Percentiles rank a stretch among this genome's conserved stretches.
Conservation (phyloP, 2,888 invertebrate species). For the Limnephilus auricula region DNA sequence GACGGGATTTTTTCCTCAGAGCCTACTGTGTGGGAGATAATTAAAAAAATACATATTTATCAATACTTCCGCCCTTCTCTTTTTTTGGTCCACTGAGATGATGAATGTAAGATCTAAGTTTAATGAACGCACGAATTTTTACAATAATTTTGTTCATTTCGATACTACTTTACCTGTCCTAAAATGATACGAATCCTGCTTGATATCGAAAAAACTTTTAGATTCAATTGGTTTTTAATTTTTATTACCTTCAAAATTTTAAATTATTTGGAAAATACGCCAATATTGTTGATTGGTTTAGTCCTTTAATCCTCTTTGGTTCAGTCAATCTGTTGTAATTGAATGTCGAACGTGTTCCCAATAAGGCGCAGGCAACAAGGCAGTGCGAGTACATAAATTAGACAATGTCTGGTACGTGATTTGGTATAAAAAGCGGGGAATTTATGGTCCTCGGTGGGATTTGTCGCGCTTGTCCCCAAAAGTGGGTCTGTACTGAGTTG, state of each 20-base stretch:
- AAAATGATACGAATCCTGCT: too few species aligned
- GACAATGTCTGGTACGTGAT: conserved; percentile 48
- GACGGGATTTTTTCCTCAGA: too few species aligned
- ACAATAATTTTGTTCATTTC: too few species aligned
- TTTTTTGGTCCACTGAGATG: too few species aligned
- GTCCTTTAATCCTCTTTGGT: too few species aligned
- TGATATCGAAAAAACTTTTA: not conserved
- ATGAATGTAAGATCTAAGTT: too few species aligned
- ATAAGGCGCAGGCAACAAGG: conserved; percentile 26
- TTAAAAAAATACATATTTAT: too few species aligned
- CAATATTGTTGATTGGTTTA: not conserved
- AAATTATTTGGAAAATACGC: not conserved
- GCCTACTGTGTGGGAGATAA: too few species aligned
- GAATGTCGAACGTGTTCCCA: conserved; percentile 30
- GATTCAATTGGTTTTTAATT: not conserved
- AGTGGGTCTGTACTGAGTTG: not conserved
- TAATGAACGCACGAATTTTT: too few species aligned
- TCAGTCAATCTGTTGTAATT: not conserved
- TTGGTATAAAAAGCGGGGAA: conserved; percentile 49
- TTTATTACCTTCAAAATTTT: not conserved
- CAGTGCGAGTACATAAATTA: conserved; percentile 39
- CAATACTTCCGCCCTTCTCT: too few species aligned
- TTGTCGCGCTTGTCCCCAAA: conserved; percentile 20
- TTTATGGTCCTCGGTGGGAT: conserved; percentile 49
- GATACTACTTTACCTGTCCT: too few species aligned